phyloP scores from a whole-genome alignment of 2,888 invertebrate genomes.

The Troides aeacus region DNA sequence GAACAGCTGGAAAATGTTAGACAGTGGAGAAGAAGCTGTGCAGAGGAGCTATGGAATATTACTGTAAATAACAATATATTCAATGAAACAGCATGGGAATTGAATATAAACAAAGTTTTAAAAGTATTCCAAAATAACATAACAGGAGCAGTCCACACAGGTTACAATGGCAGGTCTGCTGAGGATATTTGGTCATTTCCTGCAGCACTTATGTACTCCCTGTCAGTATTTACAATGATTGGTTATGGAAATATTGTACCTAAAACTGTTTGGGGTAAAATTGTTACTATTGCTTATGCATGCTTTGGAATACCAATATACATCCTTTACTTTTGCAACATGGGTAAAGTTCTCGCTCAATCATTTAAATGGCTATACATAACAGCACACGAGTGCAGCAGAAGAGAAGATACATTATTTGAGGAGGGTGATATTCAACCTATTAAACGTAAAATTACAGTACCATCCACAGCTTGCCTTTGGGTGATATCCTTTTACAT shows the following conservation, averaged over 20 bases:
- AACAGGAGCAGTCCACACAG: slow-evolving; percentile 82
- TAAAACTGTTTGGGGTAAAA: slow-evolving; percentile 89
- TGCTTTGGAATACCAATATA: slow-evolving; percentile 93
- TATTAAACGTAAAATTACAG: slow-evolving; percentile 85
- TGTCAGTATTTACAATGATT: slow-evolving; percentile 95
- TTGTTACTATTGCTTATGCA: slow-evolving; percentile 91
- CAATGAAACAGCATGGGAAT: slow-evolving; percentile 82
- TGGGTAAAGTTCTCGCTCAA: slow-evolving; percentile 92
- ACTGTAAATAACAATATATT: slow-evolving; percentile 84
- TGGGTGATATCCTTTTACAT: slow-evolving; percentile 94
- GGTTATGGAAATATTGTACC: slow-evolving; percentile 94
- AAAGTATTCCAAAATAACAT: slow-evolving; percentile 84
- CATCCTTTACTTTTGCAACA: slow-evolving; percentile 92
- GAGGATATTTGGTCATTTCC: slow-evolving; percentile 92
- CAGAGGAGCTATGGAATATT: slow-evolving; percentile 84
- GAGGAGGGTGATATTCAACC: slow-evolving; percentile 75
- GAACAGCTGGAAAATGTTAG: slow-evolving; percentile 74
- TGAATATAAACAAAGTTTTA: slow-evolving; percentile 81
- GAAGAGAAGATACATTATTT: slow-evolving; percentile 64
- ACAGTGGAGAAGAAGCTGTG: slow-evolving; percentile 77
- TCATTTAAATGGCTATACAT: slow-evolving; percentile 90
- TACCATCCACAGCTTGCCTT: slow-evolving; percentile 92
- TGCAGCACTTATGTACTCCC: slow-evolving; percentile 92
- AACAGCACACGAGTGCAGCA: slow-evolving; percentile 86
- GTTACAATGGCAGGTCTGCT: slow-evolving; percentile 85